These are phyloP conservation scores for Silurus asotus DNA, from an alignment of 2,113 vertebrate species.

Conservation along the genomic window DNA sequence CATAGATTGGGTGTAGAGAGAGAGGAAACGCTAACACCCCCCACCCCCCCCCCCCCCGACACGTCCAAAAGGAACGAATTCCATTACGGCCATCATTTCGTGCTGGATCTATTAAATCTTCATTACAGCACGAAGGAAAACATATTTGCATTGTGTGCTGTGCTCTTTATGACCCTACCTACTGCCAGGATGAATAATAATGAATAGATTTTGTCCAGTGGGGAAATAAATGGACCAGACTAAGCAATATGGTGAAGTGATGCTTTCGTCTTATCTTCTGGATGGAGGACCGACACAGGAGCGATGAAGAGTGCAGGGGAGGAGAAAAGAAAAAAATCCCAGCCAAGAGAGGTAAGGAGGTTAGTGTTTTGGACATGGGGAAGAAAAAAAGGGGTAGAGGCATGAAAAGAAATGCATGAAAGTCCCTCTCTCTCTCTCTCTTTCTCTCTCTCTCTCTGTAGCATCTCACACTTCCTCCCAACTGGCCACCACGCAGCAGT, in stretches of 20 bases:
- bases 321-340: background rate
- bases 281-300: background rate
- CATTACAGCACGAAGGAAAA: constrained; percentile 36
- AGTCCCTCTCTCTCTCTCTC: background rate
- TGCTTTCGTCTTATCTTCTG: background rate
- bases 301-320: background rate
- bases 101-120: constrained; percentile 42
- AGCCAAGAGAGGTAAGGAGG: constrained; percentile 7
- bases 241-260: too few relatives aligned
- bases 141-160: constrained; percentile 39
- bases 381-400: background rate
- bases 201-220: background rate
- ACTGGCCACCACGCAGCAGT: constrained; percentile 47
- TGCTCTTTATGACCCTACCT: constrained; percentile 23
- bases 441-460: too few relatives aligned
- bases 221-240: background rate
- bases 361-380: background rate
- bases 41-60: background rate
- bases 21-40: constrained; percentile 2
- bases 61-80: constrained; percentile 38
- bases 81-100: constrained; percentile 40
- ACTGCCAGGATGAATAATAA: constrained; percentile 4
- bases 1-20: constrained; percentile 41
- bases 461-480: constrained; percentile 34
- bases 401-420: constrained; percentile 28